phyloP scores from a whole-genome alignment of 2,113 vertebrate genomes.

The Carassius gibelio region DNA sequence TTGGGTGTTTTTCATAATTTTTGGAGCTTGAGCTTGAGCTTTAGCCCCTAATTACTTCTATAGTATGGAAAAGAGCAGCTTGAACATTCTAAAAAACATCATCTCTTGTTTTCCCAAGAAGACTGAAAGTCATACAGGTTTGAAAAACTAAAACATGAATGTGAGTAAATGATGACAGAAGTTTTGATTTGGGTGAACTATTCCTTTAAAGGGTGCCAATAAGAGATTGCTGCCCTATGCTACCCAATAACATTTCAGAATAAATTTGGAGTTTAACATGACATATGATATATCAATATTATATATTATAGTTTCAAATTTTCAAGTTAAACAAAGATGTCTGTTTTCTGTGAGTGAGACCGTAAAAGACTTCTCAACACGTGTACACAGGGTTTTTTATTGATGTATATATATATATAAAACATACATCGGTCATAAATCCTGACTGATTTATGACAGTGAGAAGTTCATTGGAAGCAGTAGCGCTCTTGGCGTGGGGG shows the following conservation, averaged over 20 bases:
- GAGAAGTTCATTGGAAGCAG: conserved; percentile 24
- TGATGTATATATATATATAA: conserved; percentile 41
- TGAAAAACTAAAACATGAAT: background rate
- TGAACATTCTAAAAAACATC: background rate
- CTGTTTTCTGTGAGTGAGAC: background rate
- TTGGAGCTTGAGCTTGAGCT: background rate
- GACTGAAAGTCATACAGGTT: background rate
- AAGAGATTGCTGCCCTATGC: background rate
- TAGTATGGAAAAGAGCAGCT: background rate
- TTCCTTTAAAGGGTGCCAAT: background rate
- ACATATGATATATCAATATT: background rate
- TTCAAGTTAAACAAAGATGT: background rate
- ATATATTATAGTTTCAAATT: background rate
- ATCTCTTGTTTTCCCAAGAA: background rate
- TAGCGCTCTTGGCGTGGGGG: conserved; percentile 20
- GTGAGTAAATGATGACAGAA: background rate
- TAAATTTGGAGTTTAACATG: conserved; percentile 10
- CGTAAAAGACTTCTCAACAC: conserved; percentile 16
- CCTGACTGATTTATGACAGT: conserved; percentile 41
- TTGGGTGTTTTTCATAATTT: background rate
- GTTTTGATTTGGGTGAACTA: background rate
- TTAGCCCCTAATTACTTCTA: background rate
- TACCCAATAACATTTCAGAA: background rate
- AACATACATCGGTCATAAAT: conserved; percentile 10
- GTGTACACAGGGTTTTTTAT: conserved; percentile 7